Evolutionary conservation across 2,797 vertebrate species (phyloP), one percentile per base, ranked within the genome.

Genomic region (Xyrichtys novacula): DNA sequence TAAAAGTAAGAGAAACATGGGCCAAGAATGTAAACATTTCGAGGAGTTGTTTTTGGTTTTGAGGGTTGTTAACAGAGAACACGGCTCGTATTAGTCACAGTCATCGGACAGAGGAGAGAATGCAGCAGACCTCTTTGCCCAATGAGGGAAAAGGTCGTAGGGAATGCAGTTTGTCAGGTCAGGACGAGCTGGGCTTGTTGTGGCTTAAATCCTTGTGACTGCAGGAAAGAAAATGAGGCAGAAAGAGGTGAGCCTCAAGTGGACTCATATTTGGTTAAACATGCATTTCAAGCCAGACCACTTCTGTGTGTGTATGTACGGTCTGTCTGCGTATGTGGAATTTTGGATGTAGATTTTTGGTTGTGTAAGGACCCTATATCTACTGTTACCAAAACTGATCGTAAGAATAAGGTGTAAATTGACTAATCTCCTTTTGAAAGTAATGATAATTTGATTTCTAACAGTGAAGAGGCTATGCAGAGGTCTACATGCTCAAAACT

Each of bases 161-260:
- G 68, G 87, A 92, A 88, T 92, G 91, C 77, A 64, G 88, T 89
- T 83, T 80, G 88, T 92, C 90, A 78, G 81, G 91, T 92, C 78
- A 57, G 81, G 82, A 76, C 22, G 75, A 85, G 81, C 71, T 2
- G 32, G 58, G 76, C 74, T 80, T 81, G 81, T 80, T 81, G 76
- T 47, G 17, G 73, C 65, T 75, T 69, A 65, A 74, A 74, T 76
- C 54, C 72, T 67, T 53, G 69, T 49, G 74, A 83, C 69, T 79
- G 57, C 44, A 34, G 42, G 49, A 67, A 52, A 67, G 76, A 67
- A 44, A 65, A 49, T 14, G 40, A 69, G 36, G 52, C 8, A 42
- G 54, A 70, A 44, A 19, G 52, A 65, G 56, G 29, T 68, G 59
- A 79, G 40, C n/a, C 14, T 71, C 17, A 34, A 15, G 44, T 29